These are phyloP conservation scores for Sphaerodactylus townsendi DNA, from an alignment of 2,113 vertebrate genomes.

Conservation along the genomic window DNA sequence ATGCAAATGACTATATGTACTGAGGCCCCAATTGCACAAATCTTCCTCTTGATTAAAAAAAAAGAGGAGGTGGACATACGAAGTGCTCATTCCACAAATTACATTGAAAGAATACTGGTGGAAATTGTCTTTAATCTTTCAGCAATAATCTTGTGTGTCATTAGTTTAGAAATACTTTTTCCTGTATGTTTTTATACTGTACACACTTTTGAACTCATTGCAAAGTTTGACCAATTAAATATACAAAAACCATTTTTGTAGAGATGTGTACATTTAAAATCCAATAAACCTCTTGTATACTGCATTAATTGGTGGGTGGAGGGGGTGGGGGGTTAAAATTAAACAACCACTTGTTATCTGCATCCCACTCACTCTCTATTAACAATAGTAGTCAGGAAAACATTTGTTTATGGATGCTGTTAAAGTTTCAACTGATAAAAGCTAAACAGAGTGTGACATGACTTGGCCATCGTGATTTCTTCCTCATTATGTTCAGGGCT, in stretches of 20 bases:
- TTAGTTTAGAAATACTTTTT: slow-evolving; percentile 70
- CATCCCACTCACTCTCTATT: slow-evolving; percentile 55
- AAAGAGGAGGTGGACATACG: too few relatives aligned
- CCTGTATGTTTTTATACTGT: slow-evolving; percentile 66
- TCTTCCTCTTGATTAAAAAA: not conserved
- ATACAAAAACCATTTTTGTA: slow-evolving; percentile 74
- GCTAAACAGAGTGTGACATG: slow-evolving; percentile 63
- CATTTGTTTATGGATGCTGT: slow-evolving; percentile 58
- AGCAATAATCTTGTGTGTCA: slow-evolving; percentile 74
- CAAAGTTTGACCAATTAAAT: slow-evolving; percentile 67
- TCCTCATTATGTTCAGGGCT: slow-evolving; percentile 62
- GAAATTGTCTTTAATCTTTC: slow-evolving; percentile 75
- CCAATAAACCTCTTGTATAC: slow-evolving; percentile 70
- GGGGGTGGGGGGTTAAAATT: too few relatives aligned
- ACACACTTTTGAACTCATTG: slow-evolving; percentile 71
- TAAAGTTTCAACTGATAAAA: slow-evolving; percentile 60
- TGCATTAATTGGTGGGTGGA: too few relatives aligned
- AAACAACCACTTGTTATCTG: slow-evolving; percentile 64
- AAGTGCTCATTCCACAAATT: not conserved
- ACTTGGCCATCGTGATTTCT: slow-evolving; percentile 51
- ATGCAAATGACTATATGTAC: not conserved
- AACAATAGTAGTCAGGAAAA: slow-evolving; percentile 63
- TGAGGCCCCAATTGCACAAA: not conserved
- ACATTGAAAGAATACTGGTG: not conserved
- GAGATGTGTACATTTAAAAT: slow-evolving; percentile 73